A percentile compares a stretch with the other conserved stretches of the same genome.
phyloP scores from a whole-genome alignment of 2,113 vertebrate genomes.

The Triplophysa rosa region DNA sequence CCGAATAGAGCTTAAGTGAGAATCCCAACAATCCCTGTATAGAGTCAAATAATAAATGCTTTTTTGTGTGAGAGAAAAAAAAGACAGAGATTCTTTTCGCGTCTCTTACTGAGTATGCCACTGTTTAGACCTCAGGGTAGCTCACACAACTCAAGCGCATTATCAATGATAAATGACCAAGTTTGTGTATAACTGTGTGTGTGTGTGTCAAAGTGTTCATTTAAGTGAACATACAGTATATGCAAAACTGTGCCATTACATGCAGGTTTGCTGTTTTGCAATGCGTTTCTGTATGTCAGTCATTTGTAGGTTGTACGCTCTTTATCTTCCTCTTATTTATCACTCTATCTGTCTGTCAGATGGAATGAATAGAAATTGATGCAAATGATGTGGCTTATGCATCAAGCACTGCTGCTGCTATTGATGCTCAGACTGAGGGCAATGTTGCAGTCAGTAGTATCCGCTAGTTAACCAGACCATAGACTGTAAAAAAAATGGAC shows the following conservation, averaged over 20 bases:
- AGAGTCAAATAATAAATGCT: conserved; percentile 12
- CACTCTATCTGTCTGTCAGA: not conserved
- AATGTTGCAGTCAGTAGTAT: not conserved
- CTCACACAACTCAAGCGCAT: conserved; percentile 22
- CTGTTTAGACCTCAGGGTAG: conserved; percentile 25
- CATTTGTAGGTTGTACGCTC: not conserved
- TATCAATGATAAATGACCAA: conserved; percentile 42
- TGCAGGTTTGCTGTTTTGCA: not conserved
- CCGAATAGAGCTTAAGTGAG: not conserved
- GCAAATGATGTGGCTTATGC: conserved; percentile 3
- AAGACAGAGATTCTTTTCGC: not conserved
- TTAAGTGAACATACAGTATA: conserved; percentile 12
- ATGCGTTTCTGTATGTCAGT: not conserved
- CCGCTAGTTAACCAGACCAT: not conserved
- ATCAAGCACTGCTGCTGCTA: not conserved
- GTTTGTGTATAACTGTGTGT: conserved; percentile 3
- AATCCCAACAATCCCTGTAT: not conserved
- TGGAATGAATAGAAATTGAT: conserved; percentile 2
- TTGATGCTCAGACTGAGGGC: not conserved
- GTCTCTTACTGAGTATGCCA: not conserved
- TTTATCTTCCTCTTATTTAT: not conserved
- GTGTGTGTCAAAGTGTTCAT: conserved; percentile 4
- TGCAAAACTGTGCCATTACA: conserved; percentile 19
- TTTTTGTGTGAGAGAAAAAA: not conserved
- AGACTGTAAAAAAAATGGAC: too few relatives aligned